Conservation (phyloP, 1,140 invertebrate species). For the Drosophila aff. region DNA sequence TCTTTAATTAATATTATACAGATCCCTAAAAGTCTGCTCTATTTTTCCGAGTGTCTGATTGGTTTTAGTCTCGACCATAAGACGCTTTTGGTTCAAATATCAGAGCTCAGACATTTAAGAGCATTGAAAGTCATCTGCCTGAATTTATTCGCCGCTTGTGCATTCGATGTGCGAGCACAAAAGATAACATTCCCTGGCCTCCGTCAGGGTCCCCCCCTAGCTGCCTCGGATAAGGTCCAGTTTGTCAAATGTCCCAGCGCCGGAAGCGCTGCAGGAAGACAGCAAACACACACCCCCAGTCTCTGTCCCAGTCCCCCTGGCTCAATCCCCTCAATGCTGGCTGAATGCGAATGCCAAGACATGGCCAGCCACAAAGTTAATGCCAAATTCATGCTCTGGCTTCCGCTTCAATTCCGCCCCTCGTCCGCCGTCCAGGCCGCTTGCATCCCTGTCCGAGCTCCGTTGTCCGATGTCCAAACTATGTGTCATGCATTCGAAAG, state of each 20-base stretch:
- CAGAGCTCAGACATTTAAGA: slow-evolving; percentile 30
- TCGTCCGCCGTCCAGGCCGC: too few species aligned
- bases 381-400: slow-evolving; percentile 70
- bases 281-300: slow-evolving; percentile 13
- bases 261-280: slow-evolving; percentile 45
- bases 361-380: slow-evolving; percentile 67
- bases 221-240: slow-evolving; percentile 38
- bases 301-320: background rate
- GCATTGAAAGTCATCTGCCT: slow-evolving; percentile 26
- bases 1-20: background rate
- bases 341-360: slow-evolving; percentile 59
- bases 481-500: slow-evolving; percentile 61
- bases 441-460: slow-evolving; percentile 2
- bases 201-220: background rate
- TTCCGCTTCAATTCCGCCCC: slow-evolving; percentile 19
- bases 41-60: slow-evolving; percentile 5
- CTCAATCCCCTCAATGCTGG: slow-evolving; percentile 7
- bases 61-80: slow-evolving; percentile 17
- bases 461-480: slow-evolving; percentile 6
- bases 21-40: background rate
- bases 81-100: slow-evolving; percentile 12
- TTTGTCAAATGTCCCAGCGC: slow-evolving; percentile 62
- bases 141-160: slow-evolving; percentile 20
- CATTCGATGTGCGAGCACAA: slow-evolving; percentile 18
- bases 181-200: slow-evolving; percentile 17